These are phyloP conservation scores for Porites rus DNA, from an alignment of 92 coral and sea anemone species.

Conservation along the genomic window DNA sequence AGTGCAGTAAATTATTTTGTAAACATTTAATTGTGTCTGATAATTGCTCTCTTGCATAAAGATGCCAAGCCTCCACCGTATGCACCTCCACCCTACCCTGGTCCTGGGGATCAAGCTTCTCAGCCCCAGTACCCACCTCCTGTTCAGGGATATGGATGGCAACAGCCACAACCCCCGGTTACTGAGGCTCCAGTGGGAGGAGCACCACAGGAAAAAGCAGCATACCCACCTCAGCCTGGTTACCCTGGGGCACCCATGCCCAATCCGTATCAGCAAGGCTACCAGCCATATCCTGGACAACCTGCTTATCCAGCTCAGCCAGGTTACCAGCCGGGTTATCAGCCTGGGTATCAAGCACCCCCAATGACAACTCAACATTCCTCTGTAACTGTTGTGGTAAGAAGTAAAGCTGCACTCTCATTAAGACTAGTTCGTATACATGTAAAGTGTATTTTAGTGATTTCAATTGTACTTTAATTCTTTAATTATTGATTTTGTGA, in stretches of 20 bases:
- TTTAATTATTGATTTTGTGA: no score
- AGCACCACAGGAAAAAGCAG: background rate
- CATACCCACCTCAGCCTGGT: conserved; percentile 31
- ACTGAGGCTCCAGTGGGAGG: conserved; percentile 18
- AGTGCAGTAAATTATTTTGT: no score
- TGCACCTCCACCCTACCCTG: conserved; percentile 45
- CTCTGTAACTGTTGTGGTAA: conserved; percentile 39
- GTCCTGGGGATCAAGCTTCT: conserved; percentile 11
- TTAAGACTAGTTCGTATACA: no score
- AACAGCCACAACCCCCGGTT: conserved; percentile 34
- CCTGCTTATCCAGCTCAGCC: background rate
- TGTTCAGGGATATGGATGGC: conserved; percentile 28
- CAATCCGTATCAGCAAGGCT: conserved; percentile 6
- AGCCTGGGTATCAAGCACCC: background rate
- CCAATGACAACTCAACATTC: conserved; percentile 3
- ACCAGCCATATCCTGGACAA: conserved; percentile 12
- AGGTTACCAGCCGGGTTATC: conserved; percentile 4
- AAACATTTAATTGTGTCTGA: no score
- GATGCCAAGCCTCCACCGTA: conserved; percentile 33
- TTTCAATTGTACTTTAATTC: no score
- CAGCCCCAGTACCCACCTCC: conserved; percentile 49
- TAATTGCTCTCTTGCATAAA: background rate
- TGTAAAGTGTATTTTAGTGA: no score
- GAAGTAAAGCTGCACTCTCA: background rate
- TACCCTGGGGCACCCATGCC: background rate